A percentile compares a stretch with the other conserved stretches of the same genome.
Evolutionary conservation across 2,888 invertebrate species (phyloP).

Genomic region (Synanthedon andrenaeformis): DNA sequence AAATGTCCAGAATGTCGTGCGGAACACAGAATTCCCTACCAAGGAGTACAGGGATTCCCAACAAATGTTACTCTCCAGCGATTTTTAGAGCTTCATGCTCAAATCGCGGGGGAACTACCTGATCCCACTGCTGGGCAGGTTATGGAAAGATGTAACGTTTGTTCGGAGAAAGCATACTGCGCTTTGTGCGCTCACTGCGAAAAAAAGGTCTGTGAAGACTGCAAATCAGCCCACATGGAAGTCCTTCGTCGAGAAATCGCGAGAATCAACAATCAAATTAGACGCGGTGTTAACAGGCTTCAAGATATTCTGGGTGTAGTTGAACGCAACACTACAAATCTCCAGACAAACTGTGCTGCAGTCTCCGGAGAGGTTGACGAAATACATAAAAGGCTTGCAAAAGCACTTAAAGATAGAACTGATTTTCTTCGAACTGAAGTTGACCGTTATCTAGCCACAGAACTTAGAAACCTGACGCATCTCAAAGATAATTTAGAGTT

Average conservation of each 20-base stretch:
- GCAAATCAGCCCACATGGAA: conserved; percentile 96
- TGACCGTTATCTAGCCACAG: conserved; percentile 90
- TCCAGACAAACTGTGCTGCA: conserved; percentile 90
- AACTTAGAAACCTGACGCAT: conserved; percentile 85
- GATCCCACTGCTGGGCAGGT: conserved; percentile 92
- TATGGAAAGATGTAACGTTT: conserved; percentile 93
- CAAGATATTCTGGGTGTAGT: conserved; percentile 87
- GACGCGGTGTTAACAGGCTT: conserved; percentile 87
- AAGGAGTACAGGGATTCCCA: conserved; percentile 93
- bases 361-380: conserved; percentile 96
- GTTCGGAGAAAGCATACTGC: conserved; percentile 92
- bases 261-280: conserved; percentile 89
- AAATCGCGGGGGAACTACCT: conserved; percentile 91
- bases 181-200: conserved; percentile 95
- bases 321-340: conserved; percentile 88
- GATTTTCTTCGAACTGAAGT: conserved; percentile 89
- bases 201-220: conserved; percentile 96
- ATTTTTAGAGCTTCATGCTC: conserved; percentile 93
- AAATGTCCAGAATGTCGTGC: conserved; percentile 99
- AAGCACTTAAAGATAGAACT: conserved; percentile 90
- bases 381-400: conserved; percentile 86
- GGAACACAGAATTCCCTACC: conserved; percentile 95
- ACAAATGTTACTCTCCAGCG: conserved; percentile 96
- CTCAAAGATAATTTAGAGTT: conserved; percentile 94
- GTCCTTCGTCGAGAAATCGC: conserved; percentile 91